Conservation (phyloP, 1,140 invertebrate genomes). For the Trichonephila inaurata region DNA sequence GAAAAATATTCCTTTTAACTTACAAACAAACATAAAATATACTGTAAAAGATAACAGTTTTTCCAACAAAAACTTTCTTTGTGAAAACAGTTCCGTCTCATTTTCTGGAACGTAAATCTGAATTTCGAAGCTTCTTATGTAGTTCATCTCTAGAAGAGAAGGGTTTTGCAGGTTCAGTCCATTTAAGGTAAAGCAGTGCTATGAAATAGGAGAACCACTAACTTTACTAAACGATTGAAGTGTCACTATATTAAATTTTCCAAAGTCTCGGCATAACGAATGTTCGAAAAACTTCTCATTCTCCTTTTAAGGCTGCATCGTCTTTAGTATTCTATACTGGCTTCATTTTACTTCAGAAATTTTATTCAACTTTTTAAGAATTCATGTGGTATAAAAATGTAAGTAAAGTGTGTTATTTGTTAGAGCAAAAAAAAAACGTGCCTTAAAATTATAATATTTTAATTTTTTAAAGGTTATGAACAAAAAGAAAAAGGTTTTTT, state of each 20-base stretch:
- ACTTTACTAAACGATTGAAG: background rate
- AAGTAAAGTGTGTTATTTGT: no score
- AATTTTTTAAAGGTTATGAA: no score
- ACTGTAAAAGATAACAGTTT: conserved; percentile 58
- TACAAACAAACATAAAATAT: conserved; percentile 71
- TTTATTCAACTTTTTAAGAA: no score
- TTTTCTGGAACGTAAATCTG: conserved; percentile 7
- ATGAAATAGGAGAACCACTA: background rate
- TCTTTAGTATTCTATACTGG: no score
- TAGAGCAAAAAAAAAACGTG: no score
- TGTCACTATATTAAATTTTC: background rate
- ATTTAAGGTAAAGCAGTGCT: background rate
- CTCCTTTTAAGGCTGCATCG: no score
- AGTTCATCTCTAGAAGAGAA: background rate
- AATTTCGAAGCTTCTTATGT: background rate
- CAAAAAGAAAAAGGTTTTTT: no score
- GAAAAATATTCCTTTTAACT: conserved; percentile 67
- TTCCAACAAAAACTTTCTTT: conserved; percentile 57
- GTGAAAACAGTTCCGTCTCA: background rate
- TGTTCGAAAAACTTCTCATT: no score
- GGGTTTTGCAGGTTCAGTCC: background rate
- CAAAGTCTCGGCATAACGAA: background rate
- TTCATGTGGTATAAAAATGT: no score
- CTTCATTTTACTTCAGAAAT: no score
- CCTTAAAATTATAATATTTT: no score